Conservation (phyloP, 1,140 invertebrate species). For the Mercenaria mercenaria region DNA sequence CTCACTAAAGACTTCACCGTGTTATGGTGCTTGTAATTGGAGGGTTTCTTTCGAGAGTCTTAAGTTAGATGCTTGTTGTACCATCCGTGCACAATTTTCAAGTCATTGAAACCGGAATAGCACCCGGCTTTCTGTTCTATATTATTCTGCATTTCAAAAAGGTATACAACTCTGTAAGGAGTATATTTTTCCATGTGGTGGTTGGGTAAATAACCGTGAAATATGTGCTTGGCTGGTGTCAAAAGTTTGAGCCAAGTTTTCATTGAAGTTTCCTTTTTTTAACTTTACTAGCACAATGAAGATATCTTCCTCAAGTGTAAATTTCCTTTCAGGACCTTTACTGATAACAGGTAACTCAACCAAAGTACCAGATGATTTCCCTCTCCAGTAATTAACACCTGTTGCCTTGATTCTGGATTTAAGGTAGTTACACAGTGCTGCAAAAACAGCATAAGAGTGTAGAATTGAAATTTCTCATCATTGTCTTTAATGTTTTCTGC, state of each 20-base stretch:
- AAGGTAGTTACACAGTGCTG: not conserved
- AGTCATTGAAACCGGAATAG: not conserved
- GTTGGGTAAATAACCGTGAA: constrained; percentile 20
- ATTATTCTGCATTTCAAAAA: constrained; percentile 6
- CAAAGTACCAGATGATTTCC: not conserved
- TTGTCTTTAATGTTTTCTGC: constrained; percentile 22
- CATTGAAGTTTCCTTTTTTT: constrained; percentile 7
- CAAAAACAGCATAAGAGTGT: constrained; percentile 16
- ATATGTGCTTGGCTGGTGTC: not conserved
- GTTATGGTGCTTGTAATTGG: constrained; percentile 17
- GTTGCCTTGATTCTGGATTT: not conserved
- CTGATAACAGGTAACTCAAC: not conserved
- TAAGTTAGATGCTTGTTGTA: not conserved
- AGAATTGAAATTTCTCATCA: constrained; percentile 33
- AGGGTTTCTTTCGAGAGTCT: not conserved
- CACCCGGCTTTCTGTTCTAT: not conserved
- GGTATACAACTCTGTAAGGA: not conserved
- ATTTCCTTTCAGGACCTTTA: not conserved
- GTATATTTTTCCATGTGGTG: not conserved
- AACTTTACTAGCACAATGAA: constrained; percentile 22
- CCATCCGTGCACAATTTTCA: constrained; percentile 4
- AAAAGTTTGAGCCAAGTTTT: constrained; percentile 25
- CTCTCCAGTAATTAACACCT: constrained; percentile 15
- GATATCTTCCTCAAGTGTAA: constrained; percentile 8
- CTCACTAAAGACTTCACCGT: constrained; percentile 7